A percentile compares a stretch with the other conserved stretches of the same genome.
phyloP scores from a whole-genome alignment of 1,140 invertebrate species.

The Spodoptera frugiperda region DNA sequence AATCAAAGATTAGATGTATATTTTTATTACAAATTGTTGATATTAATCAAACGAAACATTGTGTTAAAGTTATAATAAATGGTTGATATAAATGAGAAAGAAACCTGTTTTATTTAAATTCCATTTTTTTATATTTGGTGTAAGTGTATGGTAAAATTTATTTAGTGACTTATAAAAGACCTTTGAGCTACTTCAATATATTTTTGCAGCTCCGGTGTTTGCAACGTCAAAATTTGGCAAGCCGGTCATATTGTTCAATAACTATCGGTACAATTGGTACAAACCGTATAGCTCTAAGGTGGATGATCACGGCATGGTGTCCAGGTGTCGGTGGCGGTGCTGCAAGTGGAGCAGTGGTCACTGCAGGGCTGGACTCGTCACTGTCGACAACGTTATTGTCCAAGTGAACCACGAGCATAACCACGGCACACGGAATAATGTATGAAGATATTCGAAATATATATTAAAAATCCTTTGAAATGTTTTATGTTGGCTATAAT shows the following conservation, averaged over 20 bases:
- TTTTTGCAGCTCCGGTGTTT: neutral
- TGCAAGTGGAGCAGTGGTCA: constrained; percentile 46
- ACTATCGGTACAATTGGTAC: constrained; percentile 50
- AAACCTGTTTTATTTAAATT: too few relatives aligned
- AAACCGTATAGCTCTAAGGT: neutral
- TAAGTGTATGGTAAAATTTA: too few relatives aligned
- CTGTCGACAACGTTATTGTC: constrained; percentile 50
- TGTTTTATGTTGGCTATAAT: too few relatives aligned
- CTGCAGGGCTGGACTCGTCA: constrained; percentile 59
- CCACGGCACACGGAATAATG: constrained; percentile 11
- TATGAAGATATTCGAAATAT: too few relatives aligned
- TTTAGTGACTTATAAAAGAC: too few relatives aligned
- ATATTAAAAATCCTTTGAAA: neutral
- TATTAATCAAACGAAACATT: neutral
- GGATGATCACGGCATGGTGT: neutral
- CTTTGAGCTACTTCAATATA: too few relatives aligned
- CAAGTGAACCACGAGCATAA: constrained; percentile 46
- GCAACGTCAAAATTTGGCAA: constrained; percentile 49
- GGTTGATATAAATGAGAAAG: too few relatives aligned
- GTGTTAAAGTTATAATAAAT: neutral
- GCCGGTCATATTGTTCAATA: constrained; percentile 49
- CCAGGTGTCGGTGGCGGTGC: constrained; percentile 41
- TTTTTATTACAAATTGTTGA: too few relatives aligned
- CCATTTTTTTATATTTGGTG: too few relatives aligned
- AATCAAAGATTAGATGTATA: too few relatives aligned